Base-by-base conservation (phyloP, 2,888 invertebrate genomes). In the Oxyteleia sp. region DNA sequence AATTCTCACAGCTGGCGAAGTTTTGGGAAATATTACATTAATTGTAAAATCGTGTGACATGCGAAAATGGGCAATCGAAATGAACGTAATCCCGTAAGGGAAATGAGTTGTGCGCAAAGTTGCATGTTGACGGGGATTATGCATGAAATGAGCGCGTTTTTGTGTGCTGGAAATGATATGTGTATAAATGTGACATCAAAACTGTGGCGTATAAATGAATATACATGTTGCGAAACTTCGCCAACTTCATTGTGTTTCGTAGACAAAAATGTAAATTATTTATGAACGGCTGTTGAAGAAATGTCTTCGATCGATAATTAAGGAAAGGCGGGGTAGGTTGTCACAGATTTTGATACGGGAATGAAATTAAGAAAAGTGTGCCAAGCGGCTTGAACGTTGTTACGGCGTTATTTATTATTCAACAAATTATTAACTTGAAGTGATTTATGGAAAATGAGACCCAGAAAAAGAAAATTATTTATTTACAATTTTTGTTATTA, bases 211-310 rank as follows among this genome's bases (percentile, higher is more conserved):
- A 32, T 26, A 10, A 61, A 61, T 57, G 43, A 51, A 51, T 29
- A 51, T 26, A 15, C 16, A 16, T 23, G 15, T 59, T 43, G 59
- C 23, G 45, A 45, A 61, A 47, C 13, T 45, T 26, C 15, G 15
- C 1, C 16, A 43, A 47, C 20, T 55, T 23, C 15, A 41, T 23
- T 20, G 26, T 26, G 15, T 13, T n/a, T 57, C n/a, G 8, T 2
- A 41, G 38, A 38, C 38, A 61, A 43, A 61, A 20, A 7, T 35
- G 57, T 57, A 7, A 57, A 57, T 41, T 38, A 43, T 43, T 59
- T 7, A 38, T 20, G 18, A 38, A 57, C n/a, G 2, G 38, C n/a
- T 38, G 38, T 38, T 2, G 1, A 38, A 38, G 32, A 32, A 32
- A 11, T 15, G 11, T 3, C 7, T 55, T 35, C 7, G 13, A 57